A percentile compares a stretch with the other conserved stretches of the same genome.
These are phyloP conservation scores for Cryptomyrus ogoouensis DNA, from an alignment of 2,113 vertebrate species.

Conservation along the genomic window DNA sequence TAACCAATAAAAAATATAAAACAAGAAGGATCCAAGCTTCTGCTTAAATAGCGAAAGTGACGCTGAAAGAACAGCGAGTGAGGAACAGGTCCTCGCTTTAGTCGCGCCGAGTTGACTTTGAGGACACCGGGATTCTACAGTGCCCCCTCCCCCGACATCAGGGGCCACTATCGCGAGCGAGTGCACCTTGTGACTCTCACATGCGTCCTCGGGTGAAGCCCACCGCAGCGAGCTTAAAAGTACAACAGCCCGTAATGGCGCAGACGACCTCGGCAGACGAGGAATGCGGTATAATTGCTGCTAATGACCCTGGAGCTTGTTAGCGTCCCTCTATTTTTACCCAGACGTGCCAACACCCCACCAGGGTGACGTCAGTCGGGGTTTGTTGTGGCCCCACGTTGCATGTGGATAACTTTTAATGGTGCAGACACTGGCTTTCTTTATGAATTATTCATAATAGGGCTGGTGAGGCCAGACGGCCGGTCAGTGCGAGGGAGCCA, in stretches of 20 bases:
- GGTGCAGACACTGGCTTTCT: not conserved
- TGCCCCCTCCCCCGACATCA: not conserved
- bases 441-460: constrained; percentile 18
- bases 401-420: constrained; percentile 2
- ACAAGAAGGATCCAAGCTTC: not conserved
- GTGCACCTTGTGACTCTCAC: not conserved
- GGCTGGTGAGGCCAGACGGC: not conserved
- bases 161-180: not conserved
- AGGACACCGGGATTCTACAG: not conserved
- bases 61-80: not conserved
- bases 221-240: constrained; percentile 7
- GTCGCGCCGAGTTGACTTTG: not conserved
- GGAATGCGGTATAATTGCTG: constrained; percentile 21
- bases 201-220: not conserved
- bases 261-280: not conserved
- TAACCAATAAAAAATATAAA: not conserved
- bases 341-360: constrained; percentile 20
- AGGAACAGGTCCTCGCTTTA: not conserved
- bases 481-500: not conserved
- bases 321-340: constrained; percentile 22
- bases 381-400: constrained; percentile 23
- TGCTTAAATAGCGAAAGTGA: not conserved
- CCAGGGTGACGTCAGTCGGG: constrained; percentile 20
- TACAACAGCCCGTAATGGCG: not conserved
- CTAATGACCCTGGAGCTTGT: constrained; percentile 19